Evolutionary conservation across 2,888 invertebrate genomes (phyloP).

Genomic region (Stenodera caucasica): DNA sequence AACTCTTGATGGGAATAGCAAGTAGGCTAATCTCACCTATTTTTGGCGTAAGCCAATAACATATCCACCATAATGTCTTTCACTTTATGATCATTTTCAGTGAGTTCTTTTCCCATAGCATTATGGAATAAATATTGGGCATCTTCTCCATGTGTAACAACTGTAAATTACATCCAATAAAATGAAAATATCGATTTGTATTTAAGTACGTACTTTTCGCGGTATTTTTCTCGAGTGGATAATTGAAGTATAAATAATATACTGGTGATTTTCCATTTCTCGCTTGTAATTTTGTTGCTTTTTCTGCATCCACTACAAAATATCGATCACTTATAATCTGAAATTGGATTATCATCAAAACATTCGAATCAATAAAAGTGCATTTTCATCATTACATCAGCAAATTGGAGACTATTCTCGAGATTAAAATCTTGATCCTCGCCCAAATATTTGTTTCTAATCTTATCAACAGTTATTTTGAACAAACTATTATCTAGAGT

Average conservation of each 20-base stretch:
- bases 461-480: no score
- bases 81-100: neutral
- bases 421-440: no score
- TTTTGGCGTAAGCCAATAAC: slow-evolving; percentile 1
- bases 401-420: no score
- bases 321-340: slow-evolving; percentile 3
- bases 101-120: neutral
- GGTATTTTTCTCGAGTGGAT: slow-evolving; percentile 8
- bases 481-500: no score
- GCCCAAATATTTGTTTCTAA: no score
- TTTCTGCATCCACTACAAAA: slow-evolving; percentile 5
- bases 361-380: no score
- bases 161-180: neutral
- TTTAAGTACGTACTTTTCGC: neutral
- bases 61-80: slow-evolving; percentile 4
- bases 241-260: slow-evolving; percentile 9
- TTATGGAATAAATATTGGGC: neutral
- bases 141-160: neutral
- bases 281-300: slow-evolving; percentile 11
- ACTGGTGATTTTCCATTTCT: slow-evolving; percentile 6
- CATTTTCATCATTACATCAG: no score
- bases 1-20: no score
- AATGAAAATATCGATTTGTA: neutral
- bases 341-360: no score
- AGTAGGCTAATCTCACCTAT: neutral